Evolutionary conservation across 2,797 vertebrate genomes (phyloP).

Genomic region (Alauda arvensis): DNA sequence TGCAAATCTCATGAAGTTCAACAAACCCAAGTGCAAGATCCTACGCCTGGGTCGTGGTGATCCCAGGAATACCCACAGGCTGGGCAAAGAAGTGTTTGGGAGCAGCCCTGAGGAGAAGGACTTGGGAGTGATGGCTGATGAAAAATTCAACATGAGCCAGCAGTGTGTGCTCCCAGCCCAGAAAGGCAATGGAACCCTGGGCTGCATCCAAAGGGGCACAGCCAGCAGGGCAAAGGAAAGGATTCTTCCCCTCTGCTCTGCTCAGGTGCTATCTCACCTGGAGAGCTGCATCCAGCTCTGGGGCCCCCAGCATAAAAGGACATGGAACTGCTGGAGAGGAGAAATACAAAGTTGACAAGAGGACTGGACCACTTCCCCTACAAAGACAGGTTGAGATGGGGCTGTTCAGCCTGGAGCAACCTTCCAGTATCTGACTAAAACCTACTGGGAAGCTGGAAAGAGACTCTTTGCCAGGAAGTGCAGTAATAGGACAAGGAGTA

Average conservation of each 20-base stretch:
- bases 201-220: background rate
- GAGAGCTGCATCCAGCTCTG: background rate
- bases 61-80: background rate
- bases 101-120: background rate
- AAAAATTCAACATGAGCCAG: background rate
- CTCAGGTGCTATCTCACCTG: background rate
- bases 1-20: background rate
- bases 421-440: background rate
- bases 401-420: background rate
- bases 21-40: background rate
- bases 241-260: background rate
- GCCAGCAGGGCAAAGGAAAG: background rate
- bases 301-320: background rate
- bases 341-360: background rate
- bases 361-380: background rate
- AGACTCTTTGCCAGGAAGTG: background rate
- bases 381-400: background rate
- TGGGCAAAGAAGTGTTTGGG: no score
- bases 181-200: background rate
- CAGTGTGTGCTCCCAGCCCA: rapidly evolving
- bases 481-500: background rate
- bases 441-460: rapidly evolving
- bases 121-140: background rate
- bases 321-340: background rate
- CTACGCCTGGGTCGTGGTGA: rapidly evolving